Base-by-base conservation (phyloP, 2,888 invertebrate genomes). In the Phengaris alcon region DNA sequence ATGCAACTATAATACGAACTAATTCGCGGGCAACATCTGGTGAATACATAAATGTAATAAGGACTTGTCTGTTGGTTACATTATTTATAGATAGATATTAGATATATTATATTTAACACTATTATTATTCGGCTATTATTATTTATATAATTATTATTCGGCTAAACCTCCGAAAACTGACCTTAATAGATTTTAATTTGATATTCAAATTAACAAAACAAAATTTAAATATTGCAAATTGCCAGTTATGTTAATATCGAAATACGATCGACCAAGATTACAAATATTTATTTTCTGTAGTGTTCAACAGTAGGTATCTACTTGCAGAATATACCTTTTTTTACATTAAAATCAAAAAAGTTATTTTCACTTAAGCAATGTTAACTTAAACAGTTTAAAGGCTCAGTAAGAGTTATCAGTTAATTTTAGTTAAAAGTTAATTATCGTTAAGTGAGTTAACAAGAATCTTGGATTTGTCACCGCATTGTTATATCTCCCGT, bases 401-500 rank as follows among this genome's bases (percentile, higher is more conserved):
- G 12, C 52, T 10, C 12, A 12, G 52, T 12, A 12, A 64, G 10
- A 44, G 35, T 69, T 69, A 69, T 69, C 69, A 69, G 48, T 48
- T 15, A 13, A n/a, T n/a, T n/a, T n/a, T n/a, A n/a, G n/a, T n/a
- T n/a, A n/a, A n/a, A 13, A 69, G 48, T 69, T 69, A 69, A 69
- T 69, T 69, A 48, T 59, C 59, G 22, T 15, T 59, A 59, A 22
- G 22, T 52, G 10, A 22, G 46, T 48, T 69, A 48, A 69, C 69
- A 69, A n/a, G 48, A 48, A 69, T 13, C 44, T 46, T 6, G 7
- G n/a, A 48, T 48, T 69, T 48, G 69, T 69, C 69, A 69, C 69
- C 69, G n/a, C 69, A 69, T 69, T 69, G 69, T 69, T 69, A n/a
- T 48, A 8, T 48, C 15, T 9, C 46, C n/a, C 15, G 69, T 69